Percentiles rank a stretch among this genome's conserved stretches.
Evolutionary conservation across 2,888 invertebrate genomes (phyloP).

Genomic region (Abrostola triplasia): DNA sequence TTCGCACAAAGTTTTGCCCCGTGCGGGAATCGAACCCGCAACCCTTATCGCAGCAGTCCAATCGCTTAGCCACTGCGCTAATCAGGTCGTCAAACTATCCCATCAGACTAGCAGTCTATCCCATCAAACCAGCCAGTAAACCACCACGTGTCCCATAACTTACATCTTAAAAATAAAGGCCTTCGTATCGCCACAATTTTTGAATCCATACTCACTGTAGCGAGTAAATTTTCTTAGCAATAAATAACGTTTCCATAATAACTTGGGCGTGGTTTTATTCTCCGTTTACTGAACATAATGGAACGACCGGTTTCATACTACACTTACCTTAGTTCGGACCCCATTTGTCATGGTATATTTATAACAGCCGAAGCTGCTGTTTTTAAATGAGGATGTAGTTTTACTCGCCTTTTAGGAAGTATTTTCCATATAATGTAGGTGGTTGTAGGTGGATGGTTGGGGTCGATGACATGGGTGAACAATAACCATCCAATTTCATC

Average conservation of each 20-base stretch:
- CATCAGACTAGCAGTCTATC: too few relatives aligned
- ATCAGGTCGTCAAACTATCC: too few relatives aligned
- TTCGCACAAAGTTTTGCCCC: too few relatives aligned
- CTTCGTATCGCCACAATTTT: not conserved
- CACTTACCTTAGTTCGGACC: constrained; percentile 34
- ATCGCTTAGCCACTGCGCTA: too few relatives aligned
- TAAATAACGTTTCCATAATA: constrained; percentile 55
- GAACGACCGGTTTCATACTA: constrained; percentile 29
- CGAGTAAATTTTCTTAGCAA: constrained; percentile 46
- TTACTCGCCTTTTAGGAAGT: not conserved
- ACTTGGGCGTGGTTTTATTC: constrained; percentile 49
- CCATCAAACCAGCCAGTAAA: too few relatives aligned
- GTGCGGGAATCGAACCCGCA: too few relatives aligned
- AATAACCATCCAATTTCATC: too few relatives aligned
- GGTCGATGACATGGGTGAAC: too few relatives aligned
- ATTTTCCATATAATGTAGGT: too few relatives aligned
- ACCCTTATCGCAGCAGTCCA: too few relatives aligned
- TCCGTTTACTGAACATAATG: constrained; percentile 48
- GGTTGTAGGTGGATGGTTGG: too few relatives aligned
- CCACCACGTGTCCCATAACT: not conserved
- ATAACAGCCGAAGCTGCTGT: constrained; percentile 19
- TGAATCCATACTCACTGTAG: constrained; percentile 39
- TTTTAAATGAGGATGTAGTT: constrained; percentile 19
- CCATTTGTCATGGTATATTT: constrained; percentile 43
- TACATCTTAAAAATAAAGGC: not conserved